Base-by-base conservation (phyloP, 2,888 invertebrate genomes). In the Drosophila seclusa region DNA sequence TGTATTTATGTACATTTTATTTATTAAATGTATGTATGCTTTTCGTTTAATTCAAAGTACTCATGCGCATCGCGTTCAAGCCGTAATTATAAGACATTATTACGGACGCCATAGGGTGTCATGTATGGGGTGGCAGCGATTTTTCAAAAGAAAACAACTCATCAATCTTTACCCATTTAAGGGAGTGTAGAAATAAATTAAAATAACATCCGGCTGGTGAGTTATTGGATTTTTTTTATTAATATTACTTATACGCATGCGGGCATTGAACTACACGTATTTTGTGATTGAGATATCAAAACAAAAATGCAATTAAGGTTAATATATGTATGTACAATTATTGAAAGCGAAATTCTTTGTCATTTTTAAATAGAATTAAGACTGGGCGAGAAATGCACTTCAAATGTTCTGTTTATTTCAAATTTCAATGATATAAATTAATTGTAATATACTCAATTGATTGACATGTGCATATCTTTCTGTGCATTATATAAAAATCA, bases 41-140 rank as follows among this genome's bases (percentile, higher is more conserved):
- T 66, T 55, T 57, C 49, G 58, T 31, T 69, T 49, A 76, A 68
- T 48, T 65, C 54, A 58, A 74, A 77, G 71, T 75, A 73, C 73
- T 73, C 73, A 79, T 86, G 71, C 78, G 71, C 42, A 71, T 68
- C 78, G 76, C 76, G 76, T 66, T 76, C 62, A 59, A 75, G 53
- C 60, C 65, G 66, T 74, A 77, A 77, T 79, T 77, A 73, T 73
- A 74, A 79, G 77, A 77, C 67, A 79, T 77, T 72, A 74, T 83
- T 79, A 83, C 76, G 74, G 64, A 60, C 74, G 45, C 60, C 75
- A 79, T 77, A 61, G 66, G 76, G 83, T 83, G 81, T 79, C 74
- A 86, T 68, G 70, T 82, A 75, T 79, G 70, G 80, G 65, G 61
- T 68, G 74, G 38, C 31, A n/a, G 11, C 48, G 27, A 32, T 57